Evolutionary conservation across 2,797 vertebrate genomes (phyloP).

Genomic region (Echiichthys vipera): DNA sequence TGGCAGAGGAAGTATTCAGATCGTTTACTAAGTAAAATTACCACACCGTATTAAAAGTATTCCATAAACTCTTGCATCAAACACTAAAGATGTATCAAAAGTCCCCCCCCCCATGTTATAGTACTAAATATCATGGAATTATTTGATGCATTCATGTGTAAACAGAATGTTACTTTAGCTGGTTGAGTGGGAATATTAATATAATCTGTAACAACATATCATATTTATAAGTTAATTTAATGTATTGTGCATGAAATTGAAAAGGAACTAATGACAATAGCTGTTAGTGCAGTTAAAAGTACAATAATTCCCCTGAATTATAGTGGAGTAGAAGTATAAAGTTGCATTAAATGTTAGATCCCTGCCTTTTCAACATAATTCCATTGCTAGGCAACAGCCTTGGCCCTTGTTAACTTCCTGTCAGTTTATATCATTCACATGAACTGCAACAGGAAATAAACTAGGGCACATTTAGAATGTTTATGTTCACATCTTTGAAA

Average conservation of each 20-base stretch:
- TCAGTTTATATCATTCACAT: no score
- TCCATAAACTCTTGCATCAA: neutral
- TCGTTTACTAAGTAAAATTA: neutral
- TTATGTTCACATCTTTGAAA: no score
- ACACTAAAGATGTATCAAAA: neutral
- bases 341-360: neutral
- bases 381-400: no score
- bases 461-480: no score
- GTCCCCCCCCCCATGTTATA: no score
- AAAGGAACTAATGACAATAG: neutral
- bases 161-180: neutral
- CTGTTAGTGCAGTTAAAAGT: neutral
- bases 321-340: neutral
- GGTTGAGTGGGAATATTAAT: neutral
- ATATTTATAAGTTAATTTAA: neutral
- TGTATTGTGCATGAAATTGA: neutral
- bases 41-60: neutral
- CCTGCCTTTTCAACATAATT: no score
- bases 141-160: neutral
- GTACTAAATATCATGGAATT: no score
- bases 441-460: no score
- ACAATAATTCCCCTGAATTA: neutral
- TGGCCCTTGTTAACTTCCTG: no score
- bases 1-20: neutral
- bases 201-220: neutral